Conservation (phyloP, 2,113 vertebrate genomes). For the Tragelaphus scriptus region DNA sequence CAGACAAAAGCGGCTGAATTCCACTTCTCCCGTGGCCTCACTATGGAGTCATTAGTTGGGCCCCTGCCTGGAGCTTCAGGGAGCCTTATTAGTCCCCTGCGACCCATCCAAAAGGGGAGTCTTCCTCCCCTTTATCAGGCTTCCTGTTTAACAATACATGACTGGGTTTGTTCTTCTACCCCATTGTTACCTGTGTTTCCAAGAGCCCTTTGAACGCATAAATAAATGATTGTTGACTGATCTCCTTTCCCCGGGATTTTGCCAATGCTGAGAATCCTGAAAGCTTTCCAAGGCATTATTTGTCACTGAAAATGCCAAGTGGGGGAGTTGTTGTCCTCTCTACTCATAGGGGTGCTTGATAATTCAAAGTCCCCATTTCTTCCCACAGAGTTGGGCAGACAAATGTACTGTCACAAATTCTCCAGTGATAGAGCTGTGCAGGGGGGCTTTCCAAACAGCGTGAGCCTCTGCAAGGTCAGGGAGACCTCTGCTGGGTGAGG, state of each 20-base stretch:
- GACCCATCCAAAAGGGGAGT: background rate
- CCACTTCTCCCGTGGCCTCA: background rate
- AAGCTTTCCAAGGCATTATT: background rate
- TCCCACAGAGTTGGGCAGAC: background rate
- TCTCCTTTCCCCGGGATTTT: conserved; percentile 4
- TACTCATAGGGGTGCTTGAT: background rate
- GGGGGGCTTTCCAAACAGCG: background rate
- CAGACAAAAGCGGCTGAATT: background rate
- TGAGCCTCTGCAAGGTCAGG: background rate
- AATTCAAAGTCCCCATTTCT: background rate
- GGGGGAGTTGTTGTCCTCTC: background rate
- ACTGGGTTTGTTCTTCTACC: background rate
- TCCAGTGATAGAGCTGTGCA: background rate
- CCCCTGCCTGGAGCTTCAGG: conserved; percentile 1
- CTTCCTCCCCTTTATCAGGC: background rate
- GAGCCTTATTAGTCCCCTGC: conserved; percentile 23
- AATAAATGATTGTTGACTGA: conserved; percentile 43
- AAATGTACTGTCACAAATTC: background rate
- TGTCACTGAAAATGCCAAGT: conserved; percentile 25
- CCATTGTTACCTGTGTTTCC: conserved; percentile 27
- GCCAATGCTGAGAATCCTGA: background rate
- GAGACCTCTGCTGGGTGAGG: background rate
- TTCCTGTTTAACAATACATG: conserved; percentile 61
- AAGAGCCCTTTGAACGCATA: conserved; percentile 46
- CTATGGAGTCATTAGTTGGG: conserved; percentile 25